Conservation (phyloP, 2,888 invertebrate species). For the Hedychridium roseum region DNA sequence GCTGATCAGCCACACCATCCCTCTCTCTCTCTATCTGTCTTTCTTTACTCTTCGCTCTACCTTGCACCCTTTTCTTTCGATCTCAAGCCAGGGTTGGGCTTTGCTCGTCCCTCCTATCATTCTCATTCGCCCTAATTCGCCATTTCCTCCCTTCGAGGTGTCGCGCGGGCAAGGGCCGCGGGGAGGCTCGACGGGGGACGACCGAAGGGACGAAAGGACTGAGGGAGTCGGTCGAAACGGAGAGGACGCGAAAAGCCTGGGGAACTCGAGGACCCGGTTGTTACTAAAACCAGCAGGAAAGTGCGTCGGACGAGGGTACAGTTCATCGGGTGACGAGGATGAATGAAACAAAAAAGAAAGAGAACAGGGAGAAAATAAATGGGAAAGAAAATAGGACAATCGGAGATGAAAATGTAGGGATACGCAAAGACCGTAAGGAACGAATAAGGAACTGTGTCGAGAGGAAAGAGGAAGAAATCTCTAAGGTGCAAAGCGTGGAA, state of each 20-base stretch:
- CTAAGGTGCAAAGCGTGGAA: no score
- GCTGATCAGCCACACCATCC: not conserved
- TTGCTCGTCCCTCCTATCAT: slow-evolving; percentile 40
- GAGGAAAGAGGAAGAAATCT: no score
- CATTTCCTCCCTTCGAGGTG: slow-evolving; percentile 44
- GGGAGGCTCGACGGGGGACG: slow-evolving; percentile 13
- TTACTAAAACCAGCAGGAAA: not conserved
- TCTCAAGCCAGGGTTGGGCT: slow-evolving; percentile 1
- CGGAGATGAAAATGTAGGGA: slow-evolving; percentile 16
- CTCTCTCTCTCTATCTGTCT: slow-evolving; percentile 4
- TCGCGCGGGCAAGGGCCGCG: slow-evolving; percentile 20
- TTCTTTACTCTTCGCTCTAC: not conserved
- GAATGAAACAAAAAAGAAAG: slow-evolving; percentile 8
- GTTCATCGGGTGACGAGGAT: slow-evolving; percentile 8
- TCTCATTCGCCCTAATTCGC: slow-evolving; percentile 51
- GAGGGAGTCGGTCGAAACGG: slow-evolving; percentile 12
- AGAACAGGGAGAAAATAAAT: slow-evolving; percentile 1
- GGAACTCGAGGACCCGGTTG: not conserved
- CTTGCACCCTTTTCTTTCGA: not conserved
- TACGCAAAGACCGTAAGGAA: no score
- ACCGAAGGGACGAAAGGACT: slow-evolving; percentile 10
- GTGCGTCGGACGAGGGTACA: slow-evolving; percentile 6
- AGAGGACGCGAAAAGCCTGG: slow-evolving; percentile 9
- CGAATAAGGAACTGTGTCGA: no score
- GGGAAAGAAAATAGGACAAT: slow-evolving; percentile 9